Evolutionary conservation across 2,797 vertebrate species (phyloP).

Genomic region (Chrosomus eos): DNA sequence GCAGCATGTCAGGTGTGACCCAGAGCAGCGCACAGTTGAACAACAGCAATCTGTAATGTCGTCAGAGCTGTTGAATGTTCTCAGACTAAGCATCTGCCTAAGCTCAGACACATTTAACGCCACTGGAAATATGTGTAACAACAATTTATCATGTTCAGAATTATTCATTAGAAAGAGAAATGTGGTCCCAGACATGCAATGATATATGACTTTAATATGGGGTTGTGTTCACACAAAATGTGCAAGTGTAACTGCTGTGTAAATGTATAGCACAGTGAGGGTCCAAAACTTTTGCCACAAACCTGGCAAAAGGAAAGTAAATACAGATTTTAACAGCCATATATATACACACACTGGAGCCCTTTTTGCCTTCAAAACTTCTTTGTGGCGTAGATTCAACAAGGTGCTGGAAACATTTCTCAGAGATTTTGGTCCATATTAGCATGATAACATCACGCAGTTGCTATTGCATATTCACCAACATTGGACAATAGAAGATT

Average conservation of each 20-base stretch:
- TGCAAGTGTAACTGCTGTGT: conserved; percentile 35
- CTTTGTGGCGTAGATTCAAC: not conserved
- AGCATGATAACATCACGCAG: not conserved
- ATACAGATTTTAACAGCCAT: not conserved
- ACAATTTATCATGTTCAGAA: not conserved
- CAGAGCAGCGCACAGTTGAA: conserved; percentile 4
- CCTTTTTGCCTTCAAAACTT: too few species aligned
- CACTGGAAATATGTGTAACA: not conserved
- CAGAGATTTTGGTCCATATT: not conserved
- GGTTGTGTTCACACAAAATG: not conserved
- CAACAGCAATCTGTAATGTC: conserved; percentile 27
- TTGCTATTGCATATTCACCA: too few species aligned
- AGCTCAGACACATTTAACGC: conserved; percentile 15
- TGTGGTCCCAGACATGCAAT: conserved; percentile 15
- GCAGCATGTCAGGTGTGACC: conserved; percentile 40
- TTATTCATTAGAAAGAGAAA: conserved; percentile 4
- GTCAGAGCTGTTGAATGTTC: conserved; percentile 18
- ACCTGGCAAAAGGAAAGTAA: not conserved
- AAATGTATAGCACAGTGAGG: not conserved
- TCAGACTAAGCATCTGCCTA: conserved; percentile 15
- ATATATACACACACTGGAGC: not conserved
- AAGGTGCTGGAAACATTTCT: not conserved
- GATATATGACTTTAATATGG: conserved; percentile 14
- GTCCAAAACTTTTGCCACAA: not conserved
- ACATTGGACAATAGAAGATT: not conserved